Base-by-base conservation (phyloP, 2,113 vertebrate genomes). In the Caracal caracal region DNA sequence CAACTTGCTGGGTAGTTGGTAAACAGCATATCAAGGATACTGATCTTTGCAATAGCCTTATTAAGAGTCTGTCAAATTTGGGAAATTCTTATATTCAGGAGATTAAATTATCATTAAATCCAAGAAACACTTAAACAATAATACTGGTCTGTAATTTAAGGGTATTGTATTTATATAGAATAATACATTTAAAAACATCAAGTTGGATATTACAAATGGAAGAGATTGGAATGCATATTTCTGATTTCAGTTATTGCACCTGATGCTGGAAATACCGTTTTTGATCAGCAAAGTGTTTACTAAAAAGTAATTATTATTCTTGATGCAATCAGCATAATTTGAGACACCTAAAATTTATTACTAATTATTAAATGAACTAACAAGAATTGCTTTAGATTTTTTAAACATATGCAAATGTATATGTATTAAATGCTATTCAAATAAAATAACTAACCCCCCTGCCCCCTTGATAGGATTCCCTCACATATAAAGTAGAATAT, bases 51-150 rank as follows among this genome's bases (percentile, higher is more conserved):
- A 90, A 19, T 79, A 78, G 37, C 80, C 95, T 92, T 33, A 89
- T 93, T 96, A 88, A 92, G 65, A 75, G 20, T 37, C 16, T 75
- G 0, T 93, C 61, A 92, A 89, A 95, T 95, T 87, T 90, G 37
- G 65, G 28, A 92, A 86, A 86, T 37, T 86, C 51, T 79, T 61
- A 65, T n/a, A 85, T 78, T 79, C 86, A 97, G 12, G 35, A 88
- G 79, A 66, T 92, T 90, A 88, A 90, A 47, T 71, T 94, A 91
- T 56, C 28, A 35, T 63, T 93, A 97, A 83, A 43, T 96, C 61
- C 81, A 82, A 90, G 30, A 89, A 90, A 81, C 53, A 28, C 35
- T 93, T 71, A 82, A 88, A 79, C 56, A 94, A 70, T 90, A 66
- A 68, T 71, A 63, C 20, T 88, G 47, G 49, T 78, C 61, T 95